phyloP scores from a whole-genome alignment of 2,113 vertebrate genomes.

The human region GRCh38 chr12:81314501-81315000 shows the following conservation, averaged over 20 bases:
- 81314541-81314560: background rate
- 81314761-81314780: background rate
- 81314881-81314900: background rate
- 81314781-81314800: background rate
- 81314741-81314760: background rate
- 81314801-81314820: background rate
- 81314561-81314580: background rate
- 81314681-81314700: background rate
- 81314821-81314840: background rate
- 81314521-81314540: conserved; percentile 12
- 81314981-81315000: background rate
- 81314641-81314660: background rate
- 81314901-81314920: background rate
- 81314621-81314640: background rate
- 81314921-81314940: background rate
- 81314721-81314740: background rate
- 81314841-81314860: background rate
- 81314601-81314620: background rate
- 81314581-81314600: background rate
- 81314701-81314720: background rate
- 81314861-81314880: background rate
- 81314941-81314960: background rate
- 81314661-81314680: background rate
- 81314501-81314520: background rate
- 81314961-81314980: background rate